Evolutionary conservation across 2,113 vertebrate genomes (phyloP), one percentile per base, ranked within the genome.

Genomic region (Sakesphorus luctuosus): DNA sequence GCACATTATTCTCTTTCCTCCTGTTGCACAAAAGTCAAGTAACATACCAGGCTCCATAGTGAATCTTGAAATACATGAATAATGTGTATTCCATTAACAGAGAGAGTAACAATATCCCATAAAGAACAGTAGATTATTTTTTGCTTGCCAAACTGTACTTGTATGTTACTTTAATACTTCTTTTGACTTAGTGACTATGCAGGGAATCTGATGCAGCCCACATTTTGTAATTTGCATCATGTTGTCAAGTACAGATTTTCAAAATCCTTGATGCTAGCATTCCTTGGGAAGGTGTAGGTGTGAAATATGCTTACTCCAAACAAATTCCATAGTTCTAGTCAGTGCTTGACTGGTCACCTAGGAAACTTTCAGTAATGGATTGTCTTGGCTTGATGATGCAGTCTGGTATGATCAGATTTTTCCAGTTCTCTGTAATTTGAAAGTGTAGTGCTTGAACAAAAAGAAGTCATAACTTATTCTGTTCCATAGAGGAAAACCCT

Each of bases 241-340:
- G 61, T 81, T 89, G 75, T 93, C 65, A 90, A 62, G 69, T 87
- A 87, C 23, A 47, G 56, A 72, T 92, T 78, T 80, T 69, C 93
- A 16, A 95, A 85, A 83, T 78, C n/a, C 20, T 79, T 95, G 55
- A 33, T 91, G 38, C 85, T 90, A 55, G 59, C 43, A 72, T 97
- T 96, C 47, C 77, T 72, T 36, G 74, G 68, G 65, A 90, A 95
- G 36, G 74, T 31, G 21, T 95, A 91, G 87, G 81, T 92, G 56
- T 95, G 86, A 93, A 91, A 93, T 94, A 46, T 33, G 66, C 89
- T 62, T 75, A 26, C n/a, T 53, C 35, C 29, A 84, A 92, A 94
- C 36, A 96, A 86, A 94, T 86, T 92, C 40, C 36, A 18, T 20
- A 25, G 36, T 47, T 90, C 7, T 31, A 81, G 63, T 73, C 72